Percentiles rank a stretch among this genome's conserved stretches.
Conservation (phyloP, 2,113 vertebrate species). For the Girardinichthys multiradiatus region DNA sequence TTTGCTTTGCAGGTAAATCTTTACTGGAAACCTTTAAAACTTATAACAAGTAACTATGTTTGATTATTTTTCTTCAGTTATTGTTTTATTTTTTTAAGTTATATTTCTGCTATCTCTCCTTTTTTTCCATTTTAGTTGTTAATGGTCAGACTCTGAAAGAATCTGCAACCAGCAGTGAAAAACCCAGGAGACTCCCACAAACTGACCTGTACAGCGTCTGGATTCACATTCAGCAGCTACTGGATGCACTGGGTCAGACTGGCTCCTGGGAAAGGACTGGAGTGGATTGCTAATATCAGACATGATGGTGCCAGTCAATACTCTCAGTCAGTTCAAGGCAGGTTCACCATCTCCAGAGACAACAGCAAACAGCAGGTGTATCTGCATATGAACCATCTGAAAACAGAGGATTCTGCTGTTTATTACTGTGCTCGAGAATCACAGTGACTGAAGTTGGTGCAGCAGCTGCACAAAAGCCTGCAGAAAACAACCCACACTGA, state of each 20-base stretch:
- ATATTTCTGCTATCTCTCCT: too few species aligned
- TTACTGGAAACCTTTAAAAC: too few species aligned
- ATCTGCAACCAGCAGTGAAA: neutral
- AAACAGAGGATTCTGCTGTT: neutral
- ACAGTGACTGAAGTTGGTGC: neutral
- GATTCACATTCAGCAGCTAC: neutral
- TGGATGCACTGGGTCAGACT: neutral
- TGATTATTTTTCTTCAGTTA: too few species aligned
- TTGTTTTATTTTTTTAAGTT: too few species aligned
- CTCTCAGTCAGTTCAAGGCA: neutral
- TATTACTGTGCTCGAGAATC: neutral
- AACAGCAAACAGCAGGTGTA: neutral
- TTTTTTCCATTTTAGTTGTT: too few species aligned
- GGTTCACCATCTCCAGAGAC: neutral
- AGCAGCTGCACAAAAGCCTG: too few species aligned
- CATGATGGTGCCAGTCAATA: neutral
- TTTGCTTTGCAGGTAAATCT: too few species aligned
- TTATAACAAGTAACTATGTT: too few species aligned
- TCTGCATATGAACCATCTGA: neutral
- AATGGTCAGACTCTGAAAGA: neutral
- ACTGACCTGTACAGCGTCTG: neutral
- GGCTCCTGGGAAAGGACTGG: neutral
- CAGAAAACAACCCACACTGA: too few species aligned
- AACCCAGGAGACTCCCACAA: neutral
- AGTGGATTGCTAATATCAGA: neutral